Percentiles rank a stretch among this genome's conserved stretches.
These are phyloP conservation scores for Eurosta solidaginis DNA, from an alignment of 1,140 invertebrate species.

Conservation along the genomic window DNA sequence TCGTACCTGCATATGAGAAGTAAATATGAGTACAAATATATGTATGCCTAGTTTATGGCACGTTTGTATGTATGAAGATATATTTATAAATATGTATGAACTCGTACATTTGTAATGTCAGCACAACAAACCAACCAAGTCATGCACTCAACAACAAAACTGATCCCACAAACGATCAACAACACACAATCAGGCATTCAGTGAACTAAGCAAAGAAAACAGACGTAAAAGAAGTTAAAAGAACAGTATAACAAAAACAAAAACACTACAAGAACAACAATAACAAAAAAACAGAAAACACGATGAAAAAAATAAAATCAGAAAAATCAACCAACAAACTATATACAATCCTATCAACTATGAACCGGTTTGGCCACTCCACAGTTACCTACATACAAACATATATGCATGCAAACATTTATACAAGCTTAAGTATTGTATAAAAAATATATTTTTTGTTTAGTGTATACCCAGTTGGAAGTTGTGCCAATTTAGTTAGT, in stretches of 20 bases:
- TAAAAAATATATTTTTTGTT: background rate
- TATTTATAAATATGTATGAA: background rate
- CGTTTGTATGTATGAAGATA: background rate
- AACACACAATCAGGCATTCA: slow-evolving; percentile 10
- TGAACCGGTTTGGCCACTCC: slow-evolving; percentile 20
- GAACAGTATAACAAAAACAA: too few relatives aligned
- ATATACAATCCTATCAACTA: slow-evolving; percentile 7
- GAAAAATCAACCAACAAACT: background rate
- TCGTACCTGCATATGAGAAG: background rate
- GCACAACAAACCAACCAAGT: slow-evolving; percentile 18
- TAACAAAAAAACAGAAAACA: background rate
- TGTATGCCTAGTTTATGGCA: background rate
- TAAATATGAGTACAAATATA: background rate
- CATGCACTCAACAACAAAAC: slow-evolving; percentile 21
- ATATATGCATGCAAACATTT: background rate
- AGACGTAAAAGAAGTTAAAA: background rate
- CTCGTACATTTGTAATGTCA: background rate
- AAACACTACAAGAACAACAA: background rate
- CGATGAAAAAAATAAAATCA: background rate
- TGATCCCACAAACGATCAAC: slow-evolving; percentile 16
- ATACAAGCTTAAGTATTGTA: background rate
- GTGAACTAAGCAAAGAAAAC: slow-evolving; percentile 23
- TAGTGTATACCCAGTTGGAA: slow-evolving; percentile 5
- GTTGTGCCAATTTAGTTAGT: too few relatives aligned
- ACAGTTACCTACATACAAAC: background rate